These are phyloP conservation scores for Nansenia antarctica DNA, from an alignment of 2,113 vertebrate genomes.

Conservation along the genomic window DNA sequence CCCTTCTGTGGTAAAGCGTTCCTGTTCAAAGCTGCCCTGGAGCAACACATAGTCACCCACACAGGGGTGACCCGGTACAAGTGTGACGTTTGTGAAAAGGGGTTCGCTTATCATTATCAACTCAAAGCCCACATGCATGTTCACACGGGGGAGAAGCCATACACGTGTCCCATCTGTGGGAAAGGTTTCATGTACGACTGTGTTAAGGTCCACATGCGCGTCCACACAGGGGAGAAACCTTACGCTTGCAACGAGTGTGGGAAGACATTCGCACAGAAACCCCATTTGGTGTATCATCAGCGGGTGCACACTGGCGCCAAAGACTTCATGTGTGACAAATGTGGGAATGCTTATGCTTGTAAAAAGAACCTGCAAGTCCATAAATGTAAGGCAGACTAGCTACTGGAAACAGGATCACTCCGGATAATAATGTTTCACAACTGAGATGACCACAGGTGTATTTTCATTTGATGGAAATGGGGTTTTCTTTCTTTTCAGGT, in stretches of 20 bases:
- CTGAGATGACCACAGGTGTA: no score
- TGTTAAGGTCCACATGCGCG: not conserved
- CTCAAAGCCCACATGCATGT: not conserved
- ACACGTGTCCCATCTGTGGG: not conserved
- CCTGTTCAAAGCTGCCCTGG: not conserved
- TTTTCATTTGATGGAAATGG: no score
- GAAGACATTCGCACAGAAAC: not conserved
- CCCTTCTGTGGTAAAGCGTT: not conserved
- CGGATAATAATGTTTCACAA: no score
- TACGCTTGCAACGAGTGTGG: not conserved
- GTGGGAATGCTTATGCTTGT: not conserved
- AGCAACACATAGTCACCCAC: not conserved
- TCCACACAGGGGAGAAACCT: not conserved
- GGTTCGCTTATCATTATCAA: not conserved
- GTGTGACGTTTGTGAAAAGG: not conserved
- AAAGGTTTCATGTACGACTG: not conserved
- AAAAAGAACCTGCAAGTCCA: not conserved
- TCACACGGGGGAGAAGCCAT: not conserved
- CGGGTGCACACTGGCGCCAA: not conserved
- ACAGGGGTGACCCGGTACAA: not conserved
- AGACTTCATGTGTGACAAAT: not conserved
- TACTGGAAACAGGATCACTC: no score
- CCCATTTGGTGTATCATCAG: not conserved
- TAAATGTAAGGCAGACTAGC: not conserved
- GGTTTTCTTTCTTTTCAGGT: no score